These are phyloP conservation scores for Falco biarmicus DNA, from an alignment of 2,797 vertebrate genomes.

Conservation along the genomic window DNA sequence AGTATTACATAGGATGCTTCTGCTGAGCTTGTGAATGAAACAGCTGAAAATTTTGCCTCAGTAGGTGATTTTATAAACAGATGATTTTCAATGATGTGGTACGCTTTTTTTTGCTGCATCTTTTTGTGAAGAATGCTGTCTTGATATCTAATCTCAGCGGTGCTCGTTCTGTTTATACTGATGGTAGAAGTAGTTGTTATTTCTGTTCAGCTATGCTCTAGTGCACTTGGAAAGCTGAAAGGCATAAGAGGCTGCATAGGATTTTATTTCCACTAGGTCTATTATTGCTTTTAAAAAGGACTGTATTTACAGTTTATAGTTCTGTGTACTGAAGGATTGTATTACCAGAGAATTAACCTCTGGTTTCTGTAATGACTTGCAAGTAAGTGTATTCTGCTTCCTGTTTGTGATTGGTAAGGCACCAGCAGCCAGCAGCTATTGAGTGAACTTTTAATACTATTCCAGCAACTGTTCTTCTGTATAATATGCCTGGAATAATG, in stretches of 20 bases:
- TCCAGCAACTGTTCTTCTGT: conserved; percentile 25
- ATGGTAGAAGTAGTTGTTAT: conserved; percentile 50
- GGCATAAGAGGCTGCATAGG: conserved; percentile 17
- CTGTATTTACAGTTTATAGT: conserved; percentile 44
- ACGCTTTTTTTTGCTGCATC: conserved; percentile 37
- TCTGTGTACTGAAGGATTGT: conserved; percentile 27
- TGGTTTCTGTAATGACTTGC: conserved; percentile 54
- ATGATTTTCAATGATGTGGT: conserved; percentile 34
- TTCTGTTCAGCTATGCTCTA: conserved; percentile 53
- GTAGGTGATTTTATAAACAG: conserved; percentile 47
- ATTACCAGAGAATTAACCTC: conserved; percentile 62
- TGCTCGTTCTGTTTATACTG: conserved; percentile 28
- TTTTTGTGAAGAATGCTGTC: conserved; percentile 28
- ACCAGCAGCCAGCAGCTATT: conserved; percentile 65
- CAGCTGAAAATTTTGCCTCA: conserved; percentile 33
- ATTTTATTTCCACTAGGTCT: conserved; percentile 48
- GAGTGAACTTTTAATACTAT: conserved; percentile 38
- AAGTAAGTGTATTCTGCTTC: not conserved
- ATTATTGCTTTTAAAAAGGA: conserved; percentile 49
- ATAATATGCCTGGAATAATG: conserved; percentile 29
- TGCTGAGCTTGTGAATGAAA: conserved; percentile 39
- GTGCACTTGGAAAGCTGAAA: conserved; percentile 29
- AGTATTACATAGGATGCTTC: not conserved
- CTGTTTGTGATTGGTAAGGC: conserved; percentile 22
- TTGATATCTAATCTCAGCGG: conserved; percentile 18